Evolutionary conservation across 2,113 vertebrate genomes (phyloP).

Genomic region (Saccopteryx bilineata): DNA sequence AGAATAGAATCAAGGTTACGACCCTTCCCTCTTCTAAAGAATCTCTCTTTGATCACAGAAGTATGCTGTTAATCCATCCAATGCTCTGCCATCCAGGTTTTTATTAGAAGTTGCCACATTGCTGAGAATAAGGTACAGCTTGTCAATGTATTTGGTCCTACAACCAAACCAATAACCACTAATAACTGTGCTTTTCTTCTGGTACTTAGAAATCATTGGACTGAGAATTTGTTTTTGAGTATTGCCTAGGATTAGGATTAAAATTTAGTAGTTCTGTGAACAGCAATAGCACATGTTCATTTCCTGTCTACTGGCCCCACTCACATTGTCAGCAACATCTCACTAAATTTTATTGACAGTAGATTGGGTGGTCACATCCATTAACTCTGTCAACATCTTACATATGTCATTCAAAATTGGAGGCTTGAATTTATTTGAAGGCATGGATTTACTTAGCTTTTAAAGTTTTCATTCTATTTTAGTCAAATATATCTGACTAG

Average conservation of each 20-base stretch:
- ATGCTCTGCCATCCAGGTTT: neutral
- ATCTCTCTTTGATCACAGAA: neutral
- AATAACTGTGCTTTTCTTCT: neutral
- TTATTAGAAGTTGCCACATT: neutral
- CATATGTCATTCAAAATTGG: neutral
- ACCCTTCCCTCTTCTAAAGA: neutral
- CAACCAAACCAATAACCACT: neutral
- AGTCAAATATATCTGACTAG: neutral
- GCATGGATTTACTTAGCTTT: neutral
- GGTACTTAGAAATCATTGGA: slow-evolving; percentile 38
- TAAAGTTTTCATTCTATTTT: neutral
- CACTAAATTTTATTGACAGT: neutral
- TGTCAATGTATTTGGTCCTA: neutral
- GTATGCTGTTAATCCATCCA: neutral
- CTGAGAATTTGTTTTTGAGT: neutral
- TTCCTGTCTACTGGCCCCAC: neutral
- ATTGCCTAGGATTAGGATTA: neutral
- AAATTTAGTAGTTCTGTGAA: neutral
- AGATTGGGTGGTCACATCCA: neutral
- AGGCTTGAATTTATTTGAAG: neutral
- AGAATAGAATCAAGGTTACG: neutral
- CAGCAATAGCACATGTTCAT: neutral
- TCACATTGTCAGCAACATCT: neutral
- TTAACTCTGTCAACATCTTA: neutral
- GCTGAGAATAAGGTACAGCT: neutral